Base-by-base conservation (phyloP, 2,113 vertebrate species). In the Sebastes schlegelii region DNA sequence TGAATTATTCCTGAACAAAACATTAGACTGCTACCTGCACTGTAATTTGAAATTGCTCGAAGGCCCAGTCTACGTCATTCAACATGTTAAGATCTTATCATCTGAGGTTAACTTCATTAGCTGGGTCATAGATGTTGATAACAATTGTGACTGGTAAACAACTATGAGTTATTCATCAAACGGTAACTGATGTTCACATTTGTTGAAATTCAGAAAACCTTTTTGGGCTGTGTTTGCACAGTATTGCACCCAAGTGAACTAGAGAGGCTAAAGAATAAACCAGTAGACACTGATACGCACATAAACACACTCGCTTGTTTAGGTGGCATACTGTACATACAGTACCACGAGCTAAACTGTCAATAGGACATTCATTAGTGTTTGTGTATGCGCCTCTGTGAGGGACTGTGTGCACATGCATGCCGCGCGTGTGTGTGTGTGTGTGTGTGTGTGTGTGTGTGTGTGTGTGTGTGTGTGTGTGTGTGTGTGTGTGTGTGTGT, bases 251-350 rank as follows among this genome's bases (percentile, higher is more conserved):
- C 3, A 1, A n/a, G 23, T 46, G 8, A 60, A 69, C 8, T 8
- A 58, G 12, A 62, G 19, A 46, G 12, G 17, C 19, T 3, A n/a
- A 7, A 71, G 14, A 6, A 54, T 34, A 34, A 34, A 34, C 34
- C 34, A 34, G 34, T 34, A 34, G 34, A 34, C 5, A 14, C 12
- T 11, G 34, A 43, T 48, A 9, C 7, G 6, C 57, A 43, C 48
- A 12, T 3, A n/a, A 69, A 71, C 70, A 61, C 46, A 23, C 69
- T 70, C 21, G 55, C 43, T 62, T 14, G 51, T 58, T 83, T 26
- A 55, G 23, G 21, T 45, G 11, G 49, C 42, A 10, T 13, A 67
- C 17, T 52, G 55, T 48, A 71, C 43, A 57, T 64, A 11, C 23
- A 69, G 19, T n/a, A 34, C 52, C 48, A 45, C n/a, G 4, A 40